Evolutionary conservation across 1,140 invertebrate species (phyloP).

Genomic region (Tetramorium parvispinum): DNA sequence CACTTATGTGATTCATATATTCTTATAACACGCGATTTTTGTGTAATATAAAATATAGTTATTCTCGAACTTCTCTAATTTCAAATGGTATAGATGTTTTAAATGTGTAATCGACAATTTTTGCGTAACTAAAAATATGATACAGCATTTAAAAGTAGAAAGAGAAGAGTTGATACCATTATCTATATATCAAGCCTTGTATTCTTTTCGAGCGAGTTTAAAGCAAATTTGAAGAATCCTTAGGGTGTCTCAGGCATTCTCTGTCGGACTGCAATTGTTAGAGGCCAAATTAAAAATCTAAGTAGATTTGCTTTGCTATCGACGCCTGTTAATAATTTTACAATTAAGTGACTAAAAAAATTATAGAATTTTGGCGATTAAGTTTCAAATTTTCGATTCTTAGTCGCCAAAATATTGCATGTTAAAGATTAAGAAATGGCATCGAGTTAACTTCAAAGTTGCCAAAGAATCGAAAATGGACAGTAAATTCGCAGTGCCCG

Average conservation of each 20-base stretch:
- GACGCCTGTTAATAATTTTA: neutral
- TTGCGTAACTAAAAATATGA: conserved; percentile 58
- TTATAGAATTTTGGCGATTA: conserved; percentile 11
- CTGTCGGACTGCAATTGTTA: neutral
- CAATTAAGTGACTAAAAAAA: neutral
- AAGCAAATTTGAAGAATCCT: conserved; percentile 57
- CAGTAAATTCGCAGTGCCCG: conserved; percentile 40
- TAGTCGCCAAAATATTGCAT: neutral
- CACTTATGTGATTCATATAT: conserved; percentile 66
- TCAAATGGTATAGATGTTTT: conserved; percentile 72
- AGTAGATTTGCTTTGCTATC: neutral
- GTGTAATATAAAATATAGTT: conserved; percentile 66
- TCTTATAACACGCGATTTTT: conserved; percentile 66
- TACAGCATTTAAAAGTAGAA: conserved; percentile 63
- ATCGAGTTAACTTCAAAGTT: conserved; percentile 6
- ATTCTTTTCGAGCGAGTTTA: conserved; percentile 62
- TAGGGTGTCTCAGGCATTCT: conserved; percentile 1
- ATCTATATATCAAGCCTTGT: conserved; percentile 45
- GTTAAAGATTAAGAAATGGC: conserved; percentile 17
- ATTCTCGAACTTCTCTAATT: conserved; percentile 67
- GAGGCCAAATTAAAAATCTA: conserved; percentile 14
- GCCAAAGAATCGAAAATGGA: conserved; percentile 12
- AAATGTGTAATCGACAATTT: conserved; percentile 68
- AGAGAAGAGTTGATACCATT: conserved; percentile 46
- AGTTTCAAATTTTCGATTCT: neutral